Evolutionary conservation across 64 coral and sea anemone genomes (phyloP).

Genomic region (Catalaphyllia jardinei): DNA sequence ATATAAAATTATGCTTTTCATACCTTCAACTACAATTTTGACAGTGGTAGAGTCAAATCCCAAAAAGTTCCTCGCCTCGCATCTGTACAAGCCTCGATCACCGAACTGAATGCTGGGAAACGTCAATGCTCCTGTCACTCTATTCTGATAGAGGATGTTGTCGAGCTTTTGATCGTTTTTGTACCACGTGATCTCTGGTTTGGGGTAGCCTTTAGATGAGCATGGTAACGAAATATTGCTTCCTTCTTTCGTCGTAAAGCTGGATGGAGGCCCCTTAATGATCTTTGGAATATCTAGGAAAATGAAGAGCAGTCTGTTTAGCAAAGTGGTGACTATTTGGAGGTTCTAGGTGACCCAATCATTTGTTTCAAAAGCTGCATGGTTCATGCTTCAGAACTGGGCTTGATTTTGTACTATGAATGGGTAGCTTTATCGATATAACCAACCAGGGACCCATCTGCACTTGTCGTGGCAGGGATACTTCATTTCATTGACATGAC

Average conservation of each 20-base stretch:
- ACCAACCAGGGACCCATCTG: no score
- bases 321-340: neutral
- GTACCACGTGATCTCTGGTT: conserved; percentile 76
- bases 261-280: conserved; percentile 11
- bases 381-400: no score
- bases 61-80: conserved; percentile 72
- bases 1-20: neutral
- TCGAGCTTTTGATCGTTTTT: conserved; percentile 20
- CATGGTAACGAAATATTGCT: conserved; percentile 48
- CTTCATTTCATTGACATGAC: no score
- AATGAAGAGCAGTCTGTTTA: neutral
- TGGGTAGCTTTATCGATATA: no score
- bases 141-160: conserved; percentile 17
- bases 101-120: conserved; percentile 52
- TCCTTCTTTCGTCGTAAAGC: conserved; percentile 40
- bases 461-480: no score
- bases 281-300: conserved; percentile 52
- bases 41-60: conserved; percentile 34
- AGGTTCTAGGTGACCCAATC: no score
- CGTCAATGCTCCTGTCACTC: conserved; percentile 49
- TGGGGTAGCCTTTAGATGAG: conserved; percentile 57
- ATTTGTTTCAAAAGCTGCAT: no score
- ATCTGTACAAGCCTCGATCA: conserved; percentile 63
- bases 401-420: no score
- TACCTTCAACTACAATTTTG: conserved; percentile 68